Conservation (phyloP, 2,888 invertebrate species). For the Blastobasis adustella region DNA sequence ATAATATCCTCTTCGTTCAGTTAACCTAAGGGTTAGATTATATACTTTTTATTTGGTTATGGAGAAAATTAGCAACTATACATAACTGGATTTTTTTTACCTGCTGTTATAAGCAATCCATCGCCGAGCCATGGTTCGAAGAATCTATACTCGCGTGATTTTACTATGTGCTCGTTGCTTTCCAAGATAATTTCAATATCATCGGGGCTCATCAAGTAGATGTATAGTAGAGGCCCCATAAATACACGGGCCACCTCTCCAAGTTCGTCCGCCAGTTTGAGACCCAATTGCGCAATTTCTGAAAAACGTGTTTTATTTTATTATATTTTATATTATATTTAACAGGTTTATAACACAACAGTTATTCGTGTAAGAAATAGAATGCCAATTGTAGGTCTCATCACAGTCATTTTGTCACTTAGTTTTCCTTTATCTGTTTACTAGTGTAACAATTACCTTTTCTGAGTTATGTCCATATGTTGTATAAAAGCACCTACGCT, state of each 20-base stretch:
- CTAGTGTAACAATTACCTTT: too few relatives aligned
- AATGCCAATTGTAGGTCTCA: too few relatives aligned
- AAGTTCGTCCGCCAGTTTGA: conserved; percentile 63
- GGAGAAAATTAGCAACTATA: neutral
- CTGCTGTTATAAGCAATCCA: conserved; percentile 84
- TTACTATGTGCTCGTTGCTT: conserved; percentile 84
- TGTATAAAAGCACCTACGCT: too few relatives aligned
- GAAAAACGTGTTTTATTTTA: conserved; percentile 16
- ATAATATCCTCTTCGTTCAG: too few relatives aligned
- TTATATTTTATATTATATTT: too few relatives aligned
- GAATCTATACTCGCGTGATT: conserved; percentile 81
- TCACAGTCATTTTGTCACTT: too few relatives aligned
- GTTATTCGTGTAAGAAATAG: too few relatives aligned
- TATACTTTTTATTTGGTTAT: neutral
- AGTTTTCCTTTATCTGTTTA: too few relatives aligned
- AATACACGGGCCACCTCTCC: conserved; percentile 75
- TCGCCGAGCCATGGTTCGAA: conserved; percentile 88
- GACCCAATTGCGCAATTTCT: conserved; percentile 74
- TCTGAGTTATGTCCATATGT: too few relatives aligned
- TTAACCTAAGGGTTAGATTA: neutral
- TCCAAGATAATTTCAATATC: conserved; percentile 84
- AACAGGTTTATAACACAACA: too few relatives aligned
- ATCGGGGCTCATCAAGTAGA: conserved; percentile 80
- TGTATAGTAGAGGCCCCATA: conserved; percentile 80
- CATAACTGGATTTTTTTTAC: conserved; percentile 32